phyloP scores from a whole-genome alignment of 2,888 invertebrate genomes.

The Tetragonisca angustula region DNA sequence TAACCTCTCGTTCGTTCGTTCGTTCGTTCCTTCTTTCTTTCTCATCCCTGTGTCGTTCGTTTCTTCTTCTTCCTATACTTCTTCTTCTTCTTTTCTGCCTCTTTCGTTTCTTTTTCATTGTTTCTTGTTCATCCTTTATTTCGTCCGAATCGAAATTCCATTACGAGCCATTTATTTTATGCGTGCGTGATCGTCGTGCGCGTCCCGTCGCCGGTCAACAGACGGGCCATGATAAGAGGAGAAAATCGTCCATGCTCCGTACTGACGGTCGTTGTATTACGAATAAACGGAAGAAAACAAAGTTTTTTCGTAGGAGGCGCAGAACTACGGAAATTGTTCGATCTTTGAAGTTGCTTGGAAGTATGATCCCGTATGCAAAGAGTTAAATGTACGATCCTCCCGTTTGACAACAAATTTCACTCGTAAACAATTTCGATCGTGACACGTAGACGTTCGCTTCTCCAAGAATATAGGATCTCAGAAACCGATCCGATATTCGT shows the following conservation, averaged over 20 bases:
- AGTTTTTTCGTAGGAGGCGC: slow-evolving; percentile 42
- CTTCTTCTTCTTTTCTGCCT: slow-evolving; percentile 27
- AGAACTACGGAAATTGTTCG: slow-evolving; percentile 43
- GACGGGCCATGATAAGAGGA: slow-evolving; percentile 61
- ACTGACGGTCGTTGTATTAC: slow-evolving; percentile 66
- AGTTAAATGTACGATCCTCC: no score
- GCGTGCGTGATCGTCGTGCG: slow-evolving; percentile 71
- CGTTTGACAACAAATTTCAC: no score
- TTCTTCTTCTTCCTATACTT: slow-evolving; percentile 43
- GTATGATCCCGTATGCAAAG: no score
- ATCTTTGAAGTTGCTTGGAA: no score
- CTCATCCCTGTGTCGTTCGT: slow-evolving; percentile 49
- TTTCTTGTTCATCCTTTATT: slow-evolving; percentile 58
- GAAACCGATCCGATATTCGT: slow-evolving; percentile 30
- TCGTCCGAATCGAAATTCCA: slow-evolving; percentile 77
- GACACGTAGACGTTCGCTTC: no score
- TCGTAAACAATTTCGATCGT: no score
- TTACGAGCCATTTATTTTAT: slow-evolving; percentile 79
- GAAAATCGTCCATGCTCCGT: slow-evolving; percentile 54
- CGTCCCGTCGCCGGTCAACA: slow-evolving; percentile 47
- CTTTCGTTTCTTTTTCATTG: slow-evolving; percentile 44
- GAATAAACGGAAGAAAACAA: slow-evolving; percentile 57
- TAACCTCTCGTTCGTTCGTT: slow-evolving; percentile 48
- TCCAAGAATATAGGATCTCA: neutral
- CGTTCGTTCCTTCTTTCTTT: slow-evolving; percentile 19